Percentiles rank a stretch among this genome's conserved stretches.
These are phyloP conservation scores for Lasius fuliginosus DNA, from an alignment of 2,888 invertebrate genomes.

Conservation along the genomic window DNA sequence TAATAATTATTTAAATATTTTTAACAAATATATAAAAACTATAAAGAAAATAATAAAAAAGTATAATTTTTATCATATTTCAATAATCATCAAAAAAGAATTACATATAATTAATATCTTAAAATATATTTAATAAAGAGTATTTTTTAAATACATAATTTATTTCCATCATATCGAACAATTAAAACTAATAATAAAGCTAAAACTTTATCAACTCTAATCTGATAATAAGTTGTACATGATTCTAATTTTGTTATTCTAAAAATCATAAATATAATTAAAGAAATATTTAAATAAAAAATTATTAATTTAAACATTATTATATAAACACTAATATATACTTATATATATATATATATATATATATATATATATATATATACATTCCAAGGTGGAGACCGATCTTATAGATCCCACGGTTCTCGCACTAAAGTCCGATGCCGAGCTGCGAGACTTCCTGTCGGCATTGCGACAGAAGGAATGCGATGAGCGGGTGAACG, in stretches of 20 bases:
- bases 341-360: no score
- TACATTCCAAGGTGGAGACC: conserved; percentile 60
- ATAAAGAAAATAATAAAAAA: no score
- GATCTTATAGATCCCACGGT: conserved; percentile 76
- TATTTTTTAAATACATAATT: no score
- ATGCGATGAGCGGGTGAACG: conserved; percentile 81
- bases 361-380: neutral
- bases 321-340: neutral
- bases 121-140: no score
- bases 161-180: no score
- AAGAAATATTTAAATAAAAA: neutral
- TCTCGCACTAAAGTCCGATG: conserved; percentile 78
- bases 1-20: neutral
- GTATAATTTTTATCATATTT: no score
- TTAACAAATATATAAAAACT: no score
- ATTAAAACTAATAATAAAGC: neutral
- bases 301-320: neutral
- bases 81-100: no score
- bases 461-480: conserved; percentile 79
- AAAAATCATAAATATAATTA: no score
- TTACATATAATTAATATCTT: no score
- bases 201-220: neutral
- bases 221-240: neutral
- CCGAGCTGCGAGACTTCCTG: conserved; percentile 81
- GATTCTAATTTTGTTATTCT: neutral